Evolutionary conservation across 2,797 vertebrate genomes (phyloP).

Genomic region (Aulostomus chinensis): DNA sequence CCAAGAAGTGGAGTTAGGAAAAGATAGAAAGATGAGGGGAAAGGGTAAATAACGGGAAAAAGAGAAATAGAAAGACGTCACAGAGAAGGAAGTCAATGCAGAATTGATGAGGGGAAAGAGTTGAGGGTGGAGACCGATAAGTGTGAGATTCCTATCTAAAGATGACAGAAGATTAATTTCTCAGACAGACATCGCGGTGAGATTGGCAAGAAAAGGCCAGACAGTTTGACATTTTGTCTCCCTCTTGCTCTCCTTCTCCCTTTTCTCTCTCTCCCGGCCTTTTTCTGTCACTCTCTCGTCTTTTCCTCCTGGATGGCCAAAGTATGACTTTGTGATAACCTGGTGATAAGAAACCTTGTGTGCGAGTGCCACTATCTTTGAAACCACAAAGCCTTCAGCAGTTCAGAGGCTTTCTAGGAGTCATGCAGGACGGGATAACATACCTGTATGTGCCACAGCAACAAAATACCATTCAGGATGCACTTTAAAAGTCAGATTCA

Average conservation of each 20-base stretch:
- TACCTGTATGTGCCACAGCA: conserved; percentile 11
- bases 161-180: conserved; percentile 73
- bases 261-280: neutral
- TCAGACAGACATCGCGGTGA: conserved; percentile 54
- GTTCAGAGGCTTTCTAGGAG: conserved; percentile 20
- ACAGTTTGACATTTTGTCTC: conserved; percentile 67
- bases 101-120: conserved; percentile 1
- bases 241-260: neutral
- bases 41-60: neutral
- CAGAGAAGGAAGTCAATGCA: conserved; percentile 1
- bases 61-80: conserved; percentile 1
- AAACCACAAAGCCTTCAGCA: conserved; percentile 24
- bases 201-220: conserved; percentile 64
- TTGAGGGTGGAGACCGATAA: conserved; percentile 40
- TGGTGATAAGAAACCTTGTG: conserved; percentile 49
- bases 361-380: conserved; percentile 39
- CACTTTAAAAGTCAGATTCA: neutral
- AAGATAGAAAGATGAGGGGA: neutral
- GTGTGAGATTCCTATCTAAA: conserved; percentile 62
- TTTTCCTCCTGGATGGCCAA: conserved; percentile 33
- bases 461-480: neutral
- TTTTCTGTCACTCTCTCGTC: conserved; percentile 18
- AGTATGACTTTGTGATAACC: conserved; percentile 55
- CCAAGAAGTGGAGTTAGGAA: neutral
- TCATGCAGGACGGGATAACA: conserved; percentile 17